Evolutionary conservation across 2,113 vertebrate species (phyloP), one percentile per base, ranked within the genome.

Genomic region (Rhabdomys dilectus): DNA sequence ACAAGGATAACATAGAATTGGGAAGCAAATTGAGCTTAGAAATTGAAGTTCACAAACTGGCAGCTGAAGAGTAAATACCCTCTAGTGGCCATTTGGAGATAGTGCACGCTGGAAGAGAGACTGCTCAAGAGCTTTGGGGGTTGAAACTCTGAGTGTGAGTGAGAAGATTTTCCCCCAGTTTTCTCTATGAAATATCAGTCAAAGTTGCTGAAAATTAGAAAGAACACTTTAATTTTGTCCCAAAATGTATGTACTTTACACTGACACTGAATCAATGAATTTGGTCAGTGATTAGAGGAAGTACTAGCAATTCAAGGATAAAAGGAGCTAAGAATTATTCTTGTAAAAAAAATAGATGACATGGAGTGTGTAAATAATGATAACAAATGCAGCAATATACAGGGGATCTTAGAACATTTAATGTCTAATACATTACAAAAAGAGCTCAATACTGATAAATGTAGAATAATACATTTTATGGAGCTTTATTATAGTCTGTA

Each of bases 401-500:
- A 96, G 93, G 53, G 42, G 96, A 91, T 91, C 90, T 96, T 94
- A 95, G 91, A 91, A 97, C 97, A 95, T 98, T 97, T 98, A 96
- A 98, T 97, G 88, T 87, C 91, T 96, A 96, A 97, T 96, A 93
- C 92, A 97, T 97, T 97, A 96, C 82, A 76, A 98, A 21, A 96
- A 93, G 91, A 97, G 72, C 97, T 98, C 95, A 96, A 31, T 97
- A 82, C 78, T 97, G 98, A 98, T 97, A 96, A 97, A 97, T 97
- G 93, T 90, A 97, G 95, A 98, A 97, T 98, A 98, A 97, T 97
- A 95, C 95, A 68, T 97, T 98, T 98, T 98, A 80, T 90, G 75
- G 86, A 91, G 82, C 94, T 97, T 98, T 98, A 98, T 98, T 97
- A 89, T 93, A 96, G 94, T 95, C 75, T 48, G 0, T 97, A 98